Conservation (phyloP, 2,888 invertebrate genomes). For the Phyllotreta cruciferae region DNA sequence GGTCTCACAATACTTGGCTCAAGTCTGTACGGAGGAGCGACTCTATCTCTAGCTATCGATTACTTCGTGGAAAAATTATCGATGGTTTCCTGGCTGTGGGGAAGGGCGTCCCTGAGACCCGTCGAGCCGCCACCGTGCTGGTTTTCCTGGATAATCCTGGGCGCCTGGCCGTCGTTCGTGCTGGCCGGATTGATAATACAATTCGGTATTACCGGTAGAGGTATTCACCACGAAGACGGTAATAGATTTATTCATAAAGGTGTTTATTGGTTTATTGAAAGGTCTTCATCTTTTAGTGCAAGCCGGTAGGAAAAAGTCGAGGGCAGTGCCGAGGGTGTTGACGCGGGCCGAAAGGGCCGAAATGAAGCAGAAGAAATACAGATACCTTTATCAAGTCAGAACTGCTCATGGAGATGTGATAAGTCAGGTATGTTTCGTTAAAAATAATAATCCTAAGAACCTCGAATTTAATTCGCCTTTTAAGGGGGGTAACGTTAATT, state of each 20-base stretch:
- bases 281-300: slow-evolving; percentile 49
- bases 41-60: slow-evolving; percentile 74
- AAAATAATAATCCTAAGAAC: background rate
- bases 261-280: background rate
- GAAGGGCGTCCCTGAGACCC: slow-evolving; percentile 68
- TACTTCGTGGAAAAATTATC: slow-evolving; percentile 77
- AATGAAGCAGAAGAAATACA: slow-evolving; percentile 82
- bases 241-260: background rate
- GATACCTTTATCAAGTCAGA: slow-evolving; percentile 88
- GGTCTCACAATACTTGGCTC: slow-evolving; percentile 77
- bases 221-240: slow-evolving; percentile 71
- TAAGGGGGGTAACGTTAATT: background rate
- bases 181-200: slow-evolving; percentile 74
- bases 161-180: slow-evolving; percentile 75
- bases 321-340: slow-evolving; percentile 61
- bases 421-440: slow-evolving; percentile 70
- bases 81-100: slow-evolving; percentile 77
- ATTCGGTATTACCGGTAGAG: slow-evolving; percentile 72
- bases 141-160: slow-evolving; percentile 76
- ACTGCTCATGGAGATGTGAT: slow-evolving; percentile 90
- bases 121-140: slow-evolving; percentile 69
- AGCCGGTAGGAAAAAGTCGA: slow-evolving; percentile 61
- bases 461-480: background rate
- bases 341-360: slow-evolving; percentile 80
- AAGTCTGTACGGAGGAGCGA: slow-evolving; percentile 77